A percentile compares a stretch with the other conserved stretches of the same genome.
Conservation (phyloP, 2,888 invertebrate genomes). For the Nebria salina region DNA sequence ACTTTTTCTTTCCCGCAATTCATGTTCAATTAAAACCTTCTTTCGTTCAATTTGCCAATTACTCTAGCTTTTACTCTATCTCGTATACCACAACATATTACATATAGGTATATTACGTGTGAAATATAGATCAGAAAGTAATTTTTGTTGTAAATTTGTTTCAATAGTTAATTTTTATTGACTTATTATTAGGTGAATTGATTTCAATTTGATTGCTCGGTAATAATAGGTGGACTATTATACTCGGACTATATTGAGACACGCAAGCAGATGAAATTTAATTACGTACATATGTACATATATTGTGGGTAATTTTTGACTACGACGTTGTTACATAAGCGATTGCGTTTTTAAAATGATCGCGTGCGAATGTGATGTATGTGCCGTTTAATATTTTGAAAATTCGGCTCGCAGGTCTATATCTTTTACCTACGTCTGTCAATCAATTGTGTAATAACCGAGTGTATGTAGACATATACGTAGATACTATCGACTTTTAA, state of each 20-base stretch:
- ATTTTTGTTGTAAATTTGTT: background rate
- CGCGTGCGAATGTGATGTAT: slow-evolving; percentile 21
- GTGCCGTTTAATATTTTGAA: slow-evolving; percentile 30
- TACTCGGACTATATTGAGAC: background rate
- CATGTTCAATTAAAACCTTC: too few relatives aligned
- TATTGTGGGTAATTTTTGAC: background rate
- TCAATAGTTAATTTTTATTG: background rate
- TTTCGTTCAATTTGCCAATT: too few relatives aligned
- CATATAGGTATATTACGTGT: too few relatives aligned
- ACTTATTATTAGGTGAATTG: background rate
- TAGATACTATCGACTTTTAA: background rate
- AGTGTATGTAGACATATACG: background rate
- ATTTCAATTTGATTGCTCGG: background rate
- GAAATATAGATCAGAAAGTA: background rate
- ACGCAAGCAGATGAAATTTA: background rate
- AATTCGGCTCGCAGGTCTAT: slow-evolving; percentile 29
- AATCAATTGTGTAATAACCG: slow-evolving; percentile 25
- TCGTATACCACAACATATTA: too few relatives aligned
- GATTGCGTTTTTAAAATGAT: background rate
- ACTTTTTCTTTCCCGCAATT: too few relatives aligned
- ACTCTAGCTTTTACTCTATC: too few relatives aligned
- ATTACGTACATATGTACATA: background rate
- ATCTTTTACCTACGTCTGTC: background rate
- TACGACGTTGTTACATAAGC: slow-evolving; percentile 12
- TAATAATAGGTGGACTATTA: background rate